Conservation (phyloP, 2,113 vertebrate genomes). For the Pituophis catenifer region DNA sequence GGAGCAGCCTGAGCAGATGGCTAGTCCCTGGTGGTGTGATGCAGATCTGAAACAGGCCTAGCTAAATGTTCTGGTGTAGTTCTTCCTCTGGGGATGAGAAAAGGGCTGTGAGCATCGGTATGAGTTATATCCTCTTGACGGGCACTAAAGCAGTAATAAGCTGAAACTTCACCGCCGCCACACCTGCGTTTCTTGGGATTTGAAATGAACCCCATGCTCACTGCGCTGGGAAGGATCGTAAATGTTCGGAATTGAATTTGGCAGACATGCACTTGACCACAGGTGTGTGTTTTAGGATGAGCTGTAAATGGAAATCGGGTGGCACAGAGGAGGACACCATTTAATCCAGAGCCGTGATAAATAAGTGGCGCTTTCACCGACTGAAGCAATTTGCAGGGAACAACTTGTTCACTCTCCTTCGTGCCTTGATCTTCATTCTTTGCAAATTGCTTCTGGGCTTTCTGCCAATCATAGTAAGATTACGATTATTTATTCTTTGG, state of each 20-base stretch:
- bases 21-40: fast-evolving
- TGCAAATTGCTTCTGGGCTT: no score
- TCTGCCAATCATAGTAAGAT: no score
- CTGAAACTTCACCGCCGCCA: background rate
- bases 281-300: background rate
- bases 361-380: background rate
- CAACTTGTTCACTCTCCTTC: no score
- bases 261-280: background rate
- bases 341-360: background rate
- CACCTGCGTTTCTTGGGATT: background rate
- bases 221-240: background rate
- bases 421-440: no score
- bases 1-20: background rate
- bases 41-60: fast-evolving
- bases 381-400: no score
- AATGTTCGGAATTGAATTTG: background rate
- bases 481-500: no score
- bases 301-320: background rate
- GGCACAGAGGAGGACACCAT: background rate
- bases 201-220: background rate
- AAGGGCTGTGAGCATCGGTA: fast-evolving
- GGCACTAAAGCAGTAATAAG: background rate
- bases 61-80: background rate
- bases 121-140: background rate
- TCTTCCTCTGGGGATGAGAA: background rate